Evolutionary conservation across 2,113 vertebrate genomes (phyloP).

Genomic region (Catagonus wagneri): DNA sequence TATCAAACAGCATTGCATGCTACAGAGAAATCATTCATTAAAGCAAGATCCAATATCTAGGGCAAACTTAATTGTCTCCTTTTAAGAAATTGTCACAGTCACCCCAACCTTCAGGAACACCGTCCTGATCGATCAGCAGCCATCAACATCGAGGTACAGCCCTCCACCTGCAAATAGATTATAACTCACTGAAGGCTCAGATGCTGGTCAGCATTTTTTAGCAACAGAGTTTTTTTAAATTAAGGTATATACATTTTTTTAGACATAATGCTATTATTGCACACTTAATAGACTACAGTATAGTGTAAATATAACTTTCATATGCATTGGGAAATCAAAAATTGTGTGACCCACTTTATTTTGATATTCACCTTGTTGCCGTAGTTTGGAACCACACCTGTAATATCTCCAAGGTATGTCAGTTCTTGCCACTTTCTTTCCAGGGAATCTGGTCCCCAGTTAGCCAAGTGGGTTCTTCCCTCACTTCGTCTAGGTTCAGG

Average conservation of each 20-base stretch:
- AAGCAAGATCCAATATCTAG: not conserved
- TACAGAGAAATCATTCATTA: not conserved
- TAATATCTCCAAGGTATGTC: no score
- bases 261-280: not conserved
- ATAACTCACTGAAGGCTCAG: not conserved
- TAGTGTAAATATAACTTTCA: not conserved
- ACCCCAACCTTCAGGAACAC: not conserved
- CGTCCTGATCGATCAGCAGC: not conserved
- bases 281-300: not conserved
- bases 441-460: not conserved
- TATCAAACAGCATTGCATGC: not conserved
- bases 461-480: accelerated
- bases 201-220: not conserved
- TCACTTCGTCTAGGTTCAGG: not conserved
- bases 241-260: not conserved
- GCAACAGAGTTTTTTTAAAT: not conserved
- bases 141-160: not conserved
- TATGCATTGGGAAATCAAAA: not conserved
- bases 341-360: not conserved
- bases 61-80: not conserved
- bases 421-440: not conserved
- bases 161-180: not conserved
- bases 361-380: not conserved
- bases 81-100: not conserved
- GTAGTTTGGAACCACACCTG: not conserved